Evolutionary conservation across 2,113 vertebrate genomes (phyloP).

Genomic region (Triplophysa siluroides): DNA sequence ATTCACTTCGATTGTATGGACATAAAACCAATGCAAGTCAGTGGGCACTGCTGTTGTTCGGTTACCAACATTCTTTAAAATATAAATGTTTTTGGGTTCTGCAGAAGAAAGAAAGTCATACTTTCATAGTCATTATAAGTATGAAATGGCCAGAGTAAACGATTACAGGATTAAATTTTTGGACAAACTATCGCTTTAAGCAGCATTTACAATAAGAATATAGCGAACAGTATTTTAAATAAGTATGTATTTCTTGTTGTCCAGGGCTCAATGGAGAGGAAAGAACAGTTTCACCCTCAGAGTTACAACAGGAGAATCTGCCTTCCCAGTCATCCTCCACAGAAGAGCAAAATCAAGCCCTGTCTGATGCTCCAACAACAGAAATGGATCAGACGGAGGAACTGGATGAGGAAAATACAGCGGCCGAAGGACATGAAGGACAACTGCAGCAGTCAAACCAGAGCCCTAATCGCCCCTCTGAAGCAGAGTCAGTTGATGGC

Average conservation of each 20-base stretch:
- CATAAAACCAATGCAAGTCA: too few relatives aligned
- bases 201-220: too few relatives aligned
- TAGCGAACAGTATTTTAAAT: background rate
- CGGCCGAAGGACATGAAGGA: conserved; percentile 41
- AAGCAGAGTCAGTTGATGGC: conserved; percentile 51
- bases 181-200: too few relatives aligned
- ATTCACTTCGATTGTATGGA: too few relatives aligned
- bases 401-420: conserved; percentile 49
- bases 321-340: conserved; percentile 67
- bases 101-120: too few relatives aligned
- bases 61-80: too few relatives aligned
- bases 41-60: too few relatives aligned
- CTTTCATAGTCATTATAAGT: too few relatives aligned
- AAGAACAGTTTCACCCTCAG: conserved; percentile 67
- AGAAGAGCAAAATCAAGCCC: conserved; percentile 58
- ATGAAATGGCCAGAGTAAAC: too few relatives aligned
- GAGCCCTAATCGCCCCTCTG: conserved; percentile 48
- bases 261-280: conserved; percentile 75
- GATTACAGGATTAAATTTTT: too few relatives aligned
- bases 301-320: conserved; percentile 72
- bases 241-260: background rate
- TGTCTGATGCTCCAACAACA: conserved; percentile 25
- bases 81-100: too few relatives aligned
- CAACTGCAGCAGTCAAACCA: conserved; percentile 58
- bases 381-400: conserved; percentile 51